Conservation (phyloP, 2,888 invertebrate species). For the Apodemia hepburni region DNA sequence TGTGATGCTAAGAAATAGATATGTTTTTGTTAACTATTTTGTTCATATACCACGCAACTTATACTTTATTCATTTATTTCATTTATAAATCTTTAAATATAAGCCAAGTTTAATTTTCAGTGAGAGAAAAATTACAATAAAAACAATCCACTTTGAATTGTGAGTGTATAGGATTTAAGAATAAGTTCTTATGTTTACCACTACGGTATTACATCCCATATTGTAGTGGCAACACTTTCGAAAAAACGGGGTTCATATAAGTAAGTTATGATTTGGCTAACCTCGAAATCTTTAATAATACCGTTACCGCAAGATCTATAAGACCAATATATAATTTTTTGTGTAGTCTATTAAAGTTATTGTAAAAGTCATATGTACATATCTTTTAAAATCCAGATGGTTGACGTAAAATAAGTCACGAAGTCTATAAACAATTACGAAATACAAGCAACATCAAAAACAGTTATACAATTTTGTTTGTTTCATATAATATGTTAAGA, state of each 20-base stretch:
- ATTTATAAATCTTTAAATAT: background rate
- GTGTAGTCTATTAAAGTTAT: too few relatives aligned
- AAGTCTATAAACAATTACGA: background rate
- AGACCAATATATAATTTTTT: too few relatives aligned
- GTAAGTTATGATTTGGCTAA: too few relatives aligned
- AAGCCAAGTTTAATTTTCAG: background rate
- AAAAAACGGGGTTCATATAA: too few relatives aligned
- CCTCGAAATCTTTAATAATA: too few relatives aligned
- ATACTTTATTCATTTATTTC: background rate
- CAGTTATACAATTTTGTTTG: background rate
- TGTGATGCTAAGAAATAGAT: constrained; percentile 2
- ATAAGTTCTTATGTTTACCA: too few relatives aligned
- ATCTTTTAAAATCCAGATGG: background rate
- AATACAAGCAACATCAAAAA: constrained; percentile 9
- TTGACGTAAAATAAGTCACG: background rate
- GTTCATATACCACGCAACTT: background rate
- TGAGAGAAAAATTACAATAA: background rate
- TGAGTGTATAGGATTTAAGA: too few relatives aligned
- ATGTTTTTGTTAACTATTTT: background rate
- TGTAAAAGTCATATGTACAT: background rate
- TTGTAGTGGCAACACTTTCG: too few relatives aligned
- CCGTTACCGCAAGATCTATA: too few relatives aligned
- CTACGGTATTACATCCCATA: too few relatives aligned
- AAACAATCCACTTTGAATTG: background rate
- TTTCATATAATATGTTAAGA: background rate